A percentile compares a stretch with the other conserved stretches of the same genome.
Conservation (phyloP, 92 coral and sea anemone genomes). For the Parazoanthus swiftii region DNA sequence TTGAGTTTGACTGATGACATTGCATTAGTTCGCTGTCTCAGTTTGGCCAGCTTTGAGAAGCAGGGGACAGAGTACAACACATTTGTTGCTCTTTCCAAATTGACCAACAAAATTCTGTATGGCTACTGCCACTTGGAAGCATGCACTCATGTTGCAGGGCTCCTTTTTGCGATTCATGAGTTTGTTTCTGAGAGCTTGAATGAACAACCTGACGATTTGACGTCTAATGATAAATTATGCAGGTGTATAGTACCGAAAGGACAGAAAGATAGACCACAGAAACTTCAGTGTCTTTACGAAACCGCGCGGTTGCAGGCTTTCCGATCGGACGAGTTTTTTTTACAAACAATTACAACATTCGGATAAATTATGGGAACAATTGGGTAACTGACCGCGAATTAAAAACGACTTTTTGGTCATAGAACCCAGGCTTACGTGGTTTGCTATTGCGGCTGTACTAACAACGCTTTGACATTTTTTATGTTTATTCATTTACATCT, state of each 20-base stretch:
- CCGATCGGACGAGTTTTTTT: too few species aligned
- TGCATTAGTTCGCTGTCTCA: slow-evolving; percentile 40
- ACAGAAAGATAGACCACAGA: slow-evolving; percentile 24
- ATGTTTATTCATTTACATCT: too few species aligned
- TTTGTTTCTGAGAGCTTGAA: slow-evolving; percentile 49
- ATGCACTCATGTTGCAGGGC: slow-evolving; percentile 43
- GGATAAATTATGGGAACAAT: too few species aligned
- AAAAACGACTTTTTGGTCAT: too few species aligned
- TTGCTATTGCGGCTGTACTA: too few species aligned
- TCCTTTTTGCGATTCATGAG: slow-evolving; percentile 45
- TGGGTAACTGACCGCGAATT: too few species aligned
- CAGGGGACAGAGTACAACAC: slow-evolving; percentile 43
- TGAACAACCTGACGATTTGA: slow-evolving; percentile 45
- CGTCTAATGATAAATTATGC: slow-evolving; percentile 43
- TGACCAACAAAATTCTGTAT: slow-evolving; percentile 42
- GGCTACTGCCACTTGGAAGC: slow-evolving; percentile 54
- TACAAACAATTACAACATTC: too few species aligned
- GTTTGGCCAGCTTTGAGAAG: slow-evolving; percentile 49
- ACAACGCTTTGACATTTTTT: too few species aligned
- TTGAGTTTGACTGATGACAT: slow-evolving; percentile 22
- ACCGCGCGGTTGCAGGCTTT: too few species aligned
- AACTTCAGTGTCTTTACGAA: too few species aligned
- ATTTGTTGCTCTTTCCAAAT: slow-evolving; percentile 42
- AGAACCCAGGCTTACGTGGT: too few species aligned
- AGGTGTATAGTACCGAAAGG: slow-evolving; percentile 41